Conservation (phyloP, 2,888 invertebrate genomes). For the Andrena dorsata region DNA sequence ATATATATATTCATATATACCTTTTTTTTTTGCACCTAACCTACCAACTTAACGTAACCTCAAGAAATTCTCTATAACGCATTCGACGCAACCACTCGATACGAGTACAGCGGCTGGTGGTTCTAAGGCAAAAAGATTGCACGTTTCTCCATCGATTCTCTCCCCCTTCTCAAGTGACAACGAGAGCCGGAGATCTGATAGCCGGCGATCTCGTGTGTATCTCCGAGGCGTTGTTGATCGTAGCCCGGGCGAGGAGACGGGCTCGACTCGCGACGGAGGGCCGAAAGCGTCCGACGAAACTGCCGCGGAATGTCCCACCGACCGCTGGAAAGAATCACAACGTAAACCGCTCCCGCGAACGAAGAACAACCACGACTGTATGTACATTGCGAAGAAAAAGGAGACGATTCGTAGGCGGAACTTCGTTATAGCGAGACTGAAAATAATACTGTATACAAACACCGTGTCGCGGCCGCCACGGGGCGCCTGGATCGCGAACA, state of each 20-base stretch:
- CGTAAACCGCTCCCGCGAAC: not conserved
- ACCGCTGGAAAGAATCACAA: not conserved
- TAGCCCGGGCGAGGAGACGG: not conserved
- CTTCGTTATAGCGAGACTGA: slow-evolving; percentile 21
- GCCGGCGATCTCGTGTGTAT: slow-evolving; percentile 4
- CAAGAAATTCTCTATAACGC: slow-evolving; percentile 13
- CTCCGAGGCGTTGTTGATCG: slow-evolving; percentile 12
- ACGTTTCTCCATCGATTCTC: slow-evolving; percentile 28
- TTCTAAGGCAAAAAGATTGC: slow-evolving; percentile 54
- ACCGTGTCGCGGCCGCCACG: not conserved
- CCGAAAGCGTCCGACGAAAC: too few species aligned
- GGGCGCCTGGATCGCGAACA: not conserved
- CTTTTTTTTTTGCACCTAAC: slow-evolving; percentile 1
- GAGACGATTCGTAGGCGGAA: slow-evolving; percentile 6
- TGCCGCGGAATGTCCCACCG: not conserved
- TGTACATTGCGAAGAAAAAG: not conserved
- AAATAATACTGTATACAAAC: slow-evolving; percentile 43
- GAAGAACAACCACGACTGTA: not conserved
- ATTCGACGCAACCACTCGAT: slow-evolving; percentile 43
- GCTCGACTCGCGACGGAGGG: not conserved
- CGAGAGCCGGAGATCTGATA: slow-evolving; percentile 22
- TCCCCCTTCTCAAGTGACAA: not conserved
- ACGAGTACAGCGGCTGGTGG: slow-evolving; percentile 22
- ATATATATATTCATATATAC: not conserved
- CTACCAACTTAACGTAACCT: slow-evolving; percentile 31